Percentiles rank a stretch among this genome's conserved stretches.
Evolutionary conservation across 2,113 vertebrate genomes (phyloP).

Genomic region (Alligator sinensis): DNA sequence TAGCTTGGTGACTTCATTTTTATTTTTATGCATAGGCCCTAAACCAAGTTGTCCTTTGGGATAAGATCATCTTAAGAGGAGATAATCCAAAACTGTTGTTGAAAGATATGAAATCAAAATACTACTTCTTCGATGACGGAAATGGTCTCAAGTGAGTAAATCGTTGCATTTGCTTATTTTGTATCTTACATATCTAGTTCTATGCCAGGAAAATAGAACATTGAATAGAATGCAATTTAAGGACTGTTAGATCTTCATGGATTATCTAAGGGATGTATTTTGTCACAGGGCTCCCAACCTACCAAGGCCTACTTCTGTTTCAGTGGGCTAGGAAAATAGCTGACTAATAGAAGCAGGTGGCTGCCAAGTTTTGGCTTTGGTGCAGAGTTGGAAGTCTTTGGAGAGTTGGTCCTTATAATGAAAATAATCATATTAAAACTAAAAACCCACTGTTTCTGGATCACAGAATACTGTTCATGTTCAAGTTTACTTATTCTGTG

Average conservation of each 20-base stretch:
- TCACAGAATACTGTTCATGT: not conserved
- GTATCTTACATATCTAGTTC: not conserved
- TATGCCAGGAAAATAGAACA: not conserved
- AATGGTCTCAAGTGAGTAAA: slow-evolving; percentile 93
- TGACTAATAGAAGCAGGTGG: not conserved
- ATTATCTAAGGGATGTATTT: not conserved
- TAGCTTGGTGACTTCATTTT: slow-evolving; percentile 29
- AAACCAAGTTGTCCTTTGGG: slow-evolving; percentile 98
- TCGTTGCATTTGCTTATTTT: not conserved
- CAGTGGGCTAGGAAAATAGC: not conserved
- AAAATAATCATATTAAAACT: not conserved
- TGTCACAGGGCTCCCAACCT: not conserved
- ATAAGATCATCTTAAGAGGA: slow-evolving; percentile 94
- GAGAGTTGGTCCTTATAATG: not conserved
- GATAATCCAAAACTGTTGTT: slow-evolving; percentile 91
- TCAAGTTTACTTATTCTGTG: not conserved
- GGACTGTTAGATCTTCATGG: not conserved
- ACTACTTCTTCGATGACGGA: slow-evolving; percentile 98
- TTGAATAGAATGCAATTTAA: not conserved
- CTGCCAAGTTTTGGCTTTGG: not conserved
- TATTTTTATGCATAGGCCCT: slow-evolving; percentile 83
- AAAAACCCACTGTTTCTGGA: not conserved
- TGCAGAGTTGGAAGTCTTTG: not conserved
- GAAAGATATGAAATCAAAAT: slow-evolving; percentile 95
- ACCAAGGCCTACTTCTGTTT: not conserved